Evolutionary conservation across 2,888 invertebrate genomes (phyloP).

Genomic region (Belgica antarctica): DNA sequence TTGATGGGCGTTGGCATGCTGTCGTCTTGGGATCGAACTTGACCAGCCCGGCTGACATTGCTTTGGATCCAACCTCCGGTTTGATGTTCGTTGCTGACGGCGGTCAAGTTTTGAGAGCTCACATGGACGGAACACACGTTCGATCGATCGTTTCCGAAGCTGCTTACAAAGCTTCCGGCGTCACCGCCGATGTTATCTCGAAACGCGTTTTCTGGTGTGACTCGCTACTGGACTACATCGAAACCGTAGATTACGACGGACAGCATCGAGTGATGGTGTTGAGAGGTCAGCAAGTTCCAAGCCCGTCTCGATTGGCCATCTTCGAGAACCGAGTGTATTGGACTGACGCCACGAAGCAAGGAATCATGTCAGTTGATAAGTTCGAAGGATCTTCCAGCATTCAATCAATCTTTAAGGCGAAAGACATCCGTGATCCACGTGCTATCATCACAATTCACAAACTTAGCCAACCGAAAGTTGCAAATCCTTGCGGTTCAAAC

Average conservation of each 20-base stretch:
- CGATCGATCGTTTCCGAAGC: slow-evolving; percentile 85
- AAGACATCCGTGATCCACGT: slow-evolving; percentile 77
- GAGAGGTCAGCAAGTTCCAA: slow-evolving; percentile 80
- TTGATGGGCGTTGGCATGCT: slow-evolving; percentile 82
- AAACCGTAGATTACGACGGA: slow-evolving; percentile 92
- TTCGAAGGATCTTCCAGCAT: slow-evolving; percentile 77
- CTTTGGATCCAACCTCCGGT: slow-evolving; percentile 87
- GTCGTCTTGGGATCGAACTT: slow-evolving; percentile 89
- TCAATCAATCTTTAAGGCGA: slow-evolving; percentile 74
- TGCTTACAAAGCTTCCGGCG: slow-evolving; percentile 89
- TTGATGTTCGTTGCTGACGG: slow-evolving; percentile 84
- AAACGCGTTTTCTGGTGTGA: slow-evolving; percentile 96
- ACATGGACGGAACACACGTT: slow-evolving; percentile 90
- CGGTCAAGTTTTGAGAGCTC: slow-evolving; percentile 78
- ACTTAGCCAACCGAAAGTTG: slow-evolving; percentile 70
- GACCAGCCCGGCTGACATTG: slow-evolving; percentile 86
- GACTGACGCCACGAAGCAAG: slow-evolving; percentile 89
- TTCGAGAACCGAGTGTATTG: slow-evolving; percentile 87
- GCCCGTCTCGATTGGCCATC: slow-evolving; percentile 76
- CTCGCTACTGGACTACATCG: slow-evolving; percentile 89
- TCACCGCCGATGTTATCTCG: slow-evolving; percentile 86
- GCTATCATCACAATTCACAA: slow-evolving; percentile 80
- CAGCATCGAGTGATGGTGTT: slow-evolving; percentile 75
- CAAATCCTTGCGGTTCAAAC: slow-evolving; percentile 81
- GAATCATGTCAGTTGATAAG: slow-evolving; percentile 83